These are phyloP conservation scores for Candidula unifasciata DNA, from an alignment of 2,888 invertebrate genomes.

Conservation along the genomic window DNA sequence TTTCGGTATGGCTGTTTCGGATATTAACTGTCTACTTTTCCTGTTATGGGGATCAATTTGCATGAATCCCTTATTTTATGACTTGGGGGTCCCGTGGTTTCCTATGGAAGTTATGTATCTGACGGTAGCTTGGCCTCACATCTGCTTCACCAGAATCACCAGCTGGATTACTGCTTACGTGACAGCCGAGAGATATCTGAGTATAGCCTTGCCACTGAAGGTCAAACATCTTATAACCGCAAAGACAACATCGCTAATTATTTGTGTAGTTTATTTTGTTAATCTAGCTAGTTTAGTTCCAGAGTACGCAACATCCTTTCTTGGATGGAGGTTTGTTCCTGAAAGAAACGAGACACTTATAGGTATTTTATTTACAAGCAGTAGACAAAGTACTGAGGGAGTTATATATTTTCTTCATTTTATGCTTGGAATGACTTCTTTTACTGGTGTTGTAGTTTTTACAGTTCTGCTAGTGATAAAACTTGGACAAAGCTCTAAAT, in stretches of 20 bases:
- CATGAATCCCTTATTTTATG: background rate
- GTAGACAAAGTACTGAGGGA: background rate
- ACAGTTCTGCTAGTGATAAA: background rate
- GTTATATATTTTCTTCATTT: background rate
- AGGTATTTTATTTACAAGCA: background rate
- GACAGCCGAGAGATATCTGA: slow-evolving; percentile 6
- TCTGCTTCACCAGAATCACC: background rate
- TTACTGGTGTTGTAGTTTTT: background rate
- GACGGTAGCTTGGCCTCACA: background rate
- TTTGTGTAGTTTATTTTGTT: background rate
- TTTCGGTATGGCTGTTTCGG: background rate
- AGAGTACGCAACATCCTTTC: background rate
- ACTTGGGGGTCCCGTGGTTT: too few species aligned
- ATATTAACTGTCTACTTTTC: background rate
- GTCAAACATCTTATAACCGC: slow-evolving; percentile 1
- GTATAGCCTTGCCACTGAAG: background rate
- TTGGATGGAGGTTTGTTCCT: background rate
- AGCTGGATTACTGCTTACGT: slow-evolving; percentile 10
- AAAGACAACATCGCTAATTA: background rate
- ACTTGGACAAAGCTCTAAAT: background rate
- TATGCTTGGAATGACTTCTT: background rate
- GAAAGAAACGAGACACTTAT: background rate
- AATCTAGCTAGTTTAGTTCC: background rate
- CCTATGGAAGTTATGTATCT: background rate
- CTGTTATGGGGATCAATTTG: background rate